Percentiles rank a stretch among this genome's conserved stretches.
Evolutionary conservation across 92 coral and sea anemone species (phyloP).

Genomic region (Desmophyllum pertusum): DNA sequence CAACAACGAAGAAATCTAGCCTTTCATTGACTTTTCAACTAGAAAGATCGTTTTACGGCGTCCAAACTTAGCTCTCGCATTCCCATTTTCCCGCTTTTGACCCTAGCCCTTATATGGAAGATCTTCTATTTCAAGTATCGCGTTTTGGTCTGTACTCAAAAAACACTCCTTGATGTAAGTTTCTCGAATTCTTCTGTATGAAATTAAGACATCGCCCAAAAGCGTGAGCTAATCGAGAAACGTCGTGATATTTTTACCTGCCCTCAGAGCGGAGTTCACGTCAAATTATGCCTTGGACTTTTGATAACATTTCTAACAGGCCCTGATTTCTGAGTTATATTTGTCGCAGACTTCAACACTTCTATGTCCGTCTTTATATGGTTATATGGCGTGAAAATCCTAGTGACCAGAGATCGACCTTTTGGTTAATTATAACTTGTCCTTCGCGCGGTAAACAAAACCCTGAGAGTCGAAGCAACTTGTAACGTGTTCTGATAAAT

Average conservation of each 20-base stretch:
- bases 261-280: neutral
- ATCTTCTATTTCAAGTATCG: neutral
- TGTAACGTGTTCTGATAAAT: neutral
- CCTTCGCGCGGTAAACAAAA: neutral
- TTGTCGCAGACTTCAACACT: neutral
- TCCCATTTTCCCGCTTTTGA: conserved; percentile 27
- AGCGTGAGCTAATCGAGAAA: no score
- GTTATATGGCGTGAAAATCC: neutral
- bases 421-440: neutral
- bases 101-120: conserved; percentile 11
- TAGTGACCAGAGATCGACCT: neutral
- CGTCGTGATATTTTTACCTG: neutral
- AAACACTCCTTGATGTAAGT: neutral
- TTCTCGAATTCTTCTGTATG: neutral
- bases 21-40: conserved; percentile 11
- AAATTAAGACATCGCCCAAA: neutral
- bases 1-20: neutral
- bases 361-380: neutral
- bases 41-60: conserved; percentile 21
- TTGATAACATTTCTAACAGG: neutral
- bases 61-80: neutral
- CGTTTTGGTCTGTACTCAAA: conserved; percentile 7
- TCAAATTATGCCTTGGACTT: neutral
- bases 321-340: neutral
- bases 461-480: neutral